Evolutionary conservation across 1,140 invertebrate genomes (phyloP).

Genomic region (Dryas iulia): DNA sequence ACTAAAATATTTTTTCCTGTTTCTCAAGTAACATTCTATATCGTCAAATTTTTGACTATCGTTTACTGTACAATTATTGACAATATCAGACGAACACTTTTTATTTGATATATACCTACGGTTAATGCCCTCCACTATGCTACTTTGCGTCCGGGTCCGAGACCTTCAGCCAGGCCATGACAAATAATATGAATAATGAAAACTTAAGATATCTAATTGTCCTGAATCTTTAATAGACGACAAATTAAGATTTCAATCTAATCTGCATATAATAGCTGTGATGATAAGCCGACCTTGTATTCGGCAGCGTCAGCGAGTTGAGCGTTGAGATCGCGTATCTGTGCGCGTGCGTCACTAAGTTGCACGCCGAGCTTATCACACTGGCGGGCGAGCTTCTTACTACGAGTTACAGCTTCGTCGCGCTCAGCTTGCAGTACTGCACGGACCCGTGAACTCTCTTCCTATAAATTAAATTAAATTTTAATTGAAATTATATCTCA

Average conservation of each 20-base stretch:
- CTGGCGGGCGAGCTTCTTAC: constrained; percentile 89
- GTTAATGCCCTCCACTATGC: not conserved
- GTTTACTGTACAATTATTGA: constrained; percentile 42
- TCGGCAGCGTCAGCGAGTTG: constrained; percentile 91
- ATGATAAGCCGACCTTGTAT: constrained; percentile 82
- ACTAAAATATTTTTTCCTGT: not conserved
- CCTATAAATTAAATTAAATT: constrained; percentile 67
- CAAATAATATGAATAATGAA: not conserved
- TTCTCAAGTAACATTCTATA: not conserved
- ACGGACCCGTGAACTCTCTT: constrained; percentile 86
- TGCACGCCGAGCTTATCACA: constrained; percentile 87
- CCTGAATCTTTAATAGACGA: not conserved
- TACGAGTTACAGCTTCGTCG: constrained; percentile 87
- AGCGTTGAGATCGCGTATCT: constrained; percentile 87
- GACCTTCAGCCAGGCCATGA: not conserved
- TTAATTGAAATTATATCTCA: too few relatives aligned
- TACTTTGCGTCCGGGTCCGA: not conserved
- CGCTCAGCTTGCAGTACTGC: constrained; percentile 85
- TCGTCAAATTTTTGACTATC: not conserved
- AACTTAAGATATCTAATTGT: not conserved
- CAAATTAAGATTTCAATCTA: not conserved
- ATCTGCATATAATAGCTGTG: not conserved
- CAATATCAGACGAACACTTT: not conserved
- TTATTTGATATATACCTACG: not conserved
- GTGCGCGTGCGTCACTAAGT: constrained; percentile 85